Conservation (phyloP, 2,888 invertebrate species). For the Vesta saturnalis region DNA sequence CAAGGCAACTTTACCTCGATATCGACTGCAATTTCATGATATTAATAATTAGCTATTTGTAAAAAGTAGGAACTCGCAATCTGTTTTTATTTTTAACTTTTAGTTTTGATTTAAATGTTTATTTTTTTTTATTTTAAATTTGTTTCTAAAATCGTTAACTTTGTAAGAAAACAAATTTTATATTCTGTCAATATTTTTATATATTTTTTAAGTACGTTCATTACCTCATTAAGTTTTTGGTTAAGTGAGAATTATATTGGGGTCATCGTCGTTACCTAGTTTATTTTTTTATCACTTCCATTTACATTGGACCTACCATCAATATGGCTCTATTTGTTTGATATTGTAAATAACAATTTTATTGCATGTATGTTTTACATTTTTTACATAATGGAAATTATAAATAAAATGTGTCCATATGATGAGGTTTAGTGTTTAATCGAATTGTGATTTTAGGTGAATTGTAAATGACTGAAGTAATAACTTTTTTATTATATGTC, state of each 20-base stretch:
- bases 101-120: not conserved
- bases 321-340: not conserved
- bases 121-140: not conserved
- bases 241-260: too few relatives aligned
- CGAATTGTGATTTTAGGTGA: conserved; percentile 1
- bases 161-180: not conserved
- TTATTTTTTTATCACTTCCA: not conserved
- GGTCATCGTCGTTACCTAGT: not conserved
- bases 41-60: conserved; percentile 9
- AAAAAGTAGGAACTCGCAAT: not conserved
- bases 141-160: not conserved
- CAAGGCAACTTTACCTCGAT: conserved; percentile 8
- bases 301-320: not conserved
- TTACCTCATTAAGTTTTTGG: conserved; percentile 3
- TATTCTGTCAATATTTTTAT: not conserved
- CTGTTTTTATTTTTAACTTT: not conserved
- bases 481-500: not conserved
- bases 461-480: not conserved
- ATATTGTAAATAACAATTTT: not conserved
- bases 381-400: not conserved
- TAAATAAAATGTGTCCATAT: not conserved
- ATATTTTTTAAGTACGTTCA: not conserved
- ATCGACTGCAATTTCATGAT: conserved; percentile 13
- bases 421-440: not conserved
- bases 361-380: not conserved